Conservation (phyloP, 2,113 vertebrate genomes). For the Ictidomys tridecemlineatus region DNA sequence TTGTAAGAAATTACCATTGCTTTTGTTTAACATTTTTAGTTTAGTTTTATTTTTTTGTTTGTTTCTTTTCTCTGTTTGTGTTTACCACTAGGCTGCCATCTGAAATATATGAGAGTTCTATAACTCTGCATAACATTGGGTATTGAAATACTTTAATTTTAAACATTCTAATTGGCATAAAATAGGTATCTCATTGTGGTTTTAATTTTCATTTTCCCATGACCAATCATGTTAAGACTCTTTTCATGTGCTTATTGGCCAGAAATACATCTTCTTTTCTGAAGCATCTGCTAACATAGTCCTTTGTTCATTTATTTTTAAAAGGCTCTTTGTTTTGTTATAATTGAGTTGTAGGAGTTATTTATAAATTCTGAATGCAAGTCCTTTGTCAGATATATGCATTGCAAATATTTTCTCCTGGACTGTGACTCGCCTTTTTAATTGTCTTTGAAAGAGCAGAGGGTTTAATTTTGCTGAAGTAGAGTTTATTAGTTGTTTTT, state of each 20-base stretch:
- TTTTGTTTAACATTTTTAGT: not conserved
- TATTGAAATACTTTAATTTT: not conserved
- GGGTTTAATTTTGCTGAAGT: not conserved
- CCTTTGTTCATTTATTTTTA: constrained; percentile 34
- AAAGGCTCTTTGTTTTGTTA: not conserved
- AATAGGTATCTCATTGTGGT: not conserved
- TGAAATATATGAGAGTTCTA: not conserved
- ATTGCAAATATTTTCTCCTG: not conserved
- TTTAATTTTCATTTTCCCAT: constrained; percentile 20
- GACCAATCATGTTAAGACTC: not conserved
- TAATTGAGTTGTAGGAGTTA: not conserved
- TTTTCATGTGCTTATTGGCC: not conserved
- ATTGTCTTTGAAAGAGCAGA: not conserved
- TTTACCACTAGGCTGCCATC: not conserved
- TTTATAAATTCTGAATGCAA: constrained; percentile 42
- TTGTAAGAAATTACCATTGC: not conserved
- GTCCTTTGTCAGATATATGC: not conserved
- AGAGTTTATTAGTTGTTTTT: not conserved
- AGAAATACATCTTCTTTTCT: constrained; percentile 7
- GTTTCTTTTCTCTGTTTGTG: not conserved
- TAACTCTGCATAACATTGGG: not conserved
- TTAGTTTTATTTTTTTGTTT: not conserved
- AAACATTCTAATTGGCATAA: not conserved
- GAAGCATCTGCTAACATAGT: not conserved
- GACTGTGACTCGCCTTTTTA: not conserved